Percentiles rank a stretch among this genome's conserved stretches.
Evolutionary conservation across 2,797 vertebrate genomes (phyloP).

Genomic region (Pagetopsis macropterus): DNA sequence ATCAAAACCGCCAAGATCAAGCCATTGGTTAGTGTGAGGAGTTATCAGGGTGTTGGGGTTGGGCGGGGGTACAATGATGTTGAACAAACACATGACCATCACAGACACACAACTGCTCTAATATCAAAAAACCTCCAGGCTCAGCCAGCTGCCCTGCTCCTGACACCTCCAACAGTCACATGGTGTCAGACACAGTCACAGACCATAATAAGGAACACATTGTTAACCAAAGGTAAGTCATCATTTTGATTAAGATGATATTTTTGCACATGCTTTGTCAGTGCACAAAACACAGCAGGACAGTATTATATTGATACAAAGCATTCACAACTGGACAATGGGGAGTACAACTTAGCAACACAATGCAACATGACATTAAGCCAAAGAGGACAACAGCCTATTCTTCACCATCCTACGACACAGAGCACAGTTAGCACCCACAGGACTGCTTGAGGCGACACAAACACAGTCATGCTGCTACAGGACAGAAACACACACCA

Average conservation of each 20-base stretch:
- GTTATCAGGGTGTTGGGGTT: constrained; percentile 29
- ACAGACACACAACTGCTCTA: constrained; percentile 50
- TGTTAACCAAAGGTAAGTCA: constrained; percentile 13
- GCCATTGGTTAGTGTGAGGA: constrained; percentile 60
- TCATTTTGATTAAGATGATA: not conserved
- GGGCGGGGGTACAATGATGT: not conserved
- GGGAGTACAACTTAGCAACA: constrained; percentile 61
- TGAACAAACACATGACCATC: constrained; percentile 40
- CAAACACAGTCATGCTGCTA: constrained; percentile 65
- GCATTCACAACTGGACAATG: constrained; percentile 65
- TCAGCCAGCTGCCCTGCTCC: constrained; percentile 42
- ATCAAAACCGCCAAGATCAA: constrained; percentile 20
- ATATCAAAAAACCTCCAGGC: constrained; percentile 49
- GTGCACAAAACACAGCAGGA: constrained; percentile 52
- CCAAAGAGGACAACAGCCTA: constrained; percentile 64
- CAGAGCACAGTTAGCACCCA: constrained; percentile 69
- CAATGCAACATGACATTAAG: constrained; percentile 69
- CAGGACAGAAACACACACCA: constrained; percentile 60
- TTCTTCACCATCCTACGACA: constrained; percentile 65
- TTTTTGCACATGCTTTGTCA: constrained; percentile 67
- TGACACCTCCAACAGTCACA: constrained; percentile 39
- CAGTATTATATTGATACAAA: constrained; percentile 54
- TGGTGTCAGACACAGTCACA: constrained; percentile 31
- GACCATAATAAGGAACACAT: not conserved
- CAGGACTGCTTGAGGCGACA: constrained; percentile 57